phyloP scores from a whole-genome alignment of 2,797 vertebrate species.

The Pipistrellus nathusii region DNA sequence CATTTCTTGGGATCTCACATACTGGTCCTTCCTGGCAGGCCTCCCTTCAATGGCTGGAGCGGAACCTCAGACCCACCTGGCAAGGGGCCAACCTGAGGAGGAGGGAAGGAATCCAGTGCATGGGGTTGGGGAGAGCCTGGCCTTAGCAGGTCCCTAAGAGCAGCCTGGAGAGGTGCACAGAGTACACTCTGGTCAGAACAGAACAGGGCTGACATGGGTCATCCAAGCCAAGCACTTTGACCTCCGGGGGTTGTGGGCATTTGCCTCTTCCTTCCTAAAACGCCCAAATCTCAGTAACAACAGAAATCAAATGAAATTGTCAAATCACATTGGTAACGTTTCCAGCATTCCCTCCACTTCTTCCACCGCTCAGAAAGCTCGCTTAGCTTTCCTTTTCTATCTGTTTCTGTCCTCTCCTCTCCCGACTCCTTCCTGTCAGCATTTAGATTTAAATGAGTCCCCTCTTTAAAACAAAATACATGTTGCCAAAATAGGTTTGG shows the following conservation, averaged over 20 bases:
- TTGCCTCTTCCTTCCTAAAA: background rate
- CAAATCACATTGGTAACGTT: background rate
- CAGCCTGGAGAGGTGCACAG: rapidly evolving
- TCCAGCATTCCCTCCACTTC: background rate
- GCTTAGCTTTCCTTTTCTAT: background rate
- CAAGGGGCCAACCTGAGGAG: background rate
- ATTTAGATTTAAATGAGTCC: background rate
- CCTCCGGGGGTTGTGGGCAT: background rate
- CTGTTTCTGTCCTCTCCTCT: background rate
- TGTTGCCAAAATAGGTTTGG: no score
- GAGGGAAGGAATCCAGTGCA: background rate
- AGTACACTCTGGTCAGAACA: rapidly evolving
- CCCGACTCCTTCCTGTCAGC: background rate
- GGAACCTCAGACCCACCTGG: background rate
- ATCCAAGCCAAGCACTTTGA: background rate
- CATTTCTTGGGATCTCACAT: background rate
- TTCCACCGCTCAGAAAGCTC: background rate
- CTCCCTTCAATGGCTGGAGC: background rate
- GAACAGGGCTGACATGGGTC: background rate
- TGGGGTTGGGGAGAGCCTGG: background rate
- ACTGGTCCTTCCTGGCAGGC: background rate
- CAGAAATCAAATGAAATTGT: background rate
- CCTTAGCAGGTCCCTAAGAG: background rate
- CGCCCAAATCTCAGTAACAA: background rate
- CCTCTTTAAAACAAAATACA: conserved; percentile 5